Evolutionary conservation across 2,797 vertebrate species (phyloP).

Genomic region (Astyanax mexicanus): DNA sequence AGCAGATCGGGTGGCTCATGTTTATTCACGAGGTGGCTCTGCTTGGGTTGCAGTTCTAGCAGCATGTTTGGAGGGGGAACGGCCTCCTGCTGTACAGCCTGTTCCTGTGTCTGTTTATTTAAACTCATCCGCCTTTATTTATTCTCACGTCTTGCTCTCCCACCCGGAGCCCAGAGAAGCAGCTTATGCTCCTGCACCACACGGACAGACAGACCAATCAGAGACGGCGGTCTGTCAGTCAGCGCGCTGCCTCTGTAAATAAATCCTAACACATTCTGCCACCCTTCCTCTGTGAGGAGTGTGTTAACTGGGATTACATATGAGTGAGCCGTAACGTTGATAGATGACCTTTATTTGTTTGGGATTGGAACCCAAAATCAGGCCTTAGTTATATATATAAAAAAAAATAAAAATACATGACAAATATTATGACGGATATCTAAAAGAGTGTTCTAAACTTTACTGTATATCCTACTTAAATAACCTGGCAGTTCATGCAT

Average conservation of each 20-base stretch:
- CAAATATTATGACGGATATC: no score
- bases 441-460: no score
- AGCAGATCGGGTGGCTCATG: constrained; percentile 21
- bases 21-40: constrained; percentile 53
- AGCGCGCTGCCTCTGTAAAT: background rate
- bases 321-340: background rate
- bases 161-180: constrained; percentile 43
- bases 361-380: background rate
- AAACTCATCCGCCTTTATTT: constrained; percentile 54
- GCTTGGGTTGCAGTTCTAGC: constrained; percentile 48
- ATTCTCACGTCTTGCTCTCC: constrained; percentile 48
- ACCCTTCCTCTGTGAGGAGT: background rate
- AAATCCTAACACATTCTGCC: background rate
- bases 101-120: constrained; percentile 55
- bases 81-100: constrained; percentile 34
- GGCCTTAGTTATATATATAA: no score
- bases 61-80: constrained; percentile 49
- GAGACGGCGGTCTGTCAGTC: constrained; percentile 14
- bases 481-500: no score
- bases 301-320: background rate
- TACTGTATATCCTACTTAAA: no score
- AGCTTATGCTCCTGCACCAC: constrained; percentile 19
- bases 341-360: background rate
- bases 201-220: background rate
- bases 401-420: no score